Evolutionary conservation across 2,113 vertebrate species (phyloP), one percentile per base, ranked within the genome.

Genomic region (Camelus dromedarius): DNA sequence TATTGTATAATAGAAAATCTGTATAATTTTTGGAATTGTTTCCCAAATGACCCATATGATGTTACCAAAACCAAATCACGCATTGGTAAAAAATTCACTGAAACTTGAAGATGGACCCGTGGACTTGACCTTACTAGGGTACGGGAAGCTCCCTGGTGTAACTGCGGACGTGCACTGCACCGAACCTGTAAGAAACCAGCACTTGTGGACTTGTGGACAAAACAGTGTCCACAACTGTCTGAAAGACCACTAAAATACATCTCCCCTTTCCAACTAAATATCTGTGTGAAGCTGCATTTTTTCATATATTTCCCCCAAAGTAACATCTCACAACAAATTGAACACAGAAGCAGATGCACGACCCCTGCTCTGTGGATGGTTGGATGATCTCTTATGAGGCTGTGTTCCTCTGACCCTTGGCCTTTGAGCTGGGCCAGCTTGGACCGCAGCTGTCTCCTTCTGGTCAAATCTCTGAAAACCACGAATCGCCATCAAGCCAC

Each of bases 141-240:
- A 8, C 8, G 38, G 2, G 14, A 22, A 9, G n/a, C 8, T 62
- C 26, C 13, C 0, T 1, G 24, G 13, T 3, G 3, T 13, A 4
- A 14, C 72, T 52, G 75, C 58, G 16, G n/a, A 20, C 28, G 7
- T 5, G 20, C 15, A 7, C 24, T 14, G 50, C 24, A 18, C 14
- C 12, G 28, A 35, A 73, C 10, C 13, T 54, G 19, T 13, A 8
- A 64, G 67, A 48, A 85, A 14, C 1, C 0, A 1, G 0, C 3
- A 30, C 19, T 32, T 54, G 13, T 1, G 73, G 8, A 24, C 12
- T 76, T 73, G 42, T 5, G 46, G 12, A 8, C 50, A 32, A n/a
- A 81, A 77, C 48, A 62, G 52, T 22, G 19, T 26, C 35, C 48
- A 38, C 6, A 0, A 7, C 6, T 32, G 62, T 13, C 72, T 42